Conservation (phyloP, 2,888 invertebrate species). For the Oxytorus armatus region DNA sequence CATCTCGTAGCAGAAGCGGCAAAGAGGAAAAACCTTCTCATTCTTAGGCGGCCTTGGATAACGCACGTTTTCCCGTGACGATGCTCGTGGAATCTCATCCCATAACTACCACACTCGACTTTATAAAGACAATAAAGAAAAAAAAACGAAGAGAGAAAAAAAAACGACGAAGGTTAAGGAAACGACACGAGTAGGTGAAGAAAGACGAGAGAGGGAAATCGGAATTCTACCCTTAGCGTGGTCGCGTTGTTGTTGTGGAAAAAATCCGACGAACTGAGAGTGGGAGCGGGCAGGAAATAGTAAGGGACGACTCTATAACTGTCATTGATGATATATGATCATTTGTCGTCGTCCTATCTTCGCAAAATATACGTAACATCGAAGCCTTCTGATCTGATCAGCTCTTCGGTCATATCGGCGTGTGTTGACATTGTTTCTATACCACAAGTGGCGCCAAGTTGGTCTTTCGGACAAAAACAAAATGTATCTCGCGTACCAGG, state of each 20-base stretch:
- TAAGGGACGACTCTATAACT: not conserved
- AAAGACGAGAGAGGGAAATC: constrained; percentile 24
- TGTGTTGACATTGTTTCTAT: too few relatives aligned
- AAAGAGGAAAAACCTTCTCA: constrained; percentile 68
- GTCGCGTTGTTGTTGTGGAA: constrained; percentile 2
- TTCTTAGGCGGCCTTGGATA: constrained; percentile 61
- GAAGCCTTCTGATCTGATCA: too few relatives aligned
- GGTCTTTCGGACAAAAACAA: too few relatives aligned
- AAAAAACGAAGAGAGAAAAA: constrained; percentile 19
- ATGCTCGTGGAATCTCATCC: constrained; percentile 54
- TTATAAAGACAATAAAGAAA: constrained; percentile 55
- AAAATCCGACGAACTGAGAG: not conserved
- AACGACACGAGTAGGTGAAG: constrained; percentile 16
- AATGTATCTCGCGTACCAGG: too few relatives aligned
- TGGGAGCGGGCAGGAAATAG: not conserved
- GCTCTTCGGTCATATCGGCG: too few relatives aligned
- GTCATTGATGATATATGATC: not conserved
- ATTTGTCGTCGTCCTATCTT: not conserved
- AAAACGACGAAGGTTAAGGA: constrained; percentile 13
- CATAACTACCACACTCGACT: constrained; percentile 53
- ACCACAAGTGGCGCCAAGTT: too few relatives aligned
- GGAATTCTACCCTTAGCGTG: constrained; percentile 10
- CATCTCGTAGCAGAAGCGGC: constrained; percentile 31
- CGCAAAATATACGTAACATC: not conserved
- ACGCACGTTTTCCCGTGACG: constrained; percentile 66